Conservation (phyloP, 37 sponge, comb jelly and placozoan species). For the Haliclona indistincta region DNA sequence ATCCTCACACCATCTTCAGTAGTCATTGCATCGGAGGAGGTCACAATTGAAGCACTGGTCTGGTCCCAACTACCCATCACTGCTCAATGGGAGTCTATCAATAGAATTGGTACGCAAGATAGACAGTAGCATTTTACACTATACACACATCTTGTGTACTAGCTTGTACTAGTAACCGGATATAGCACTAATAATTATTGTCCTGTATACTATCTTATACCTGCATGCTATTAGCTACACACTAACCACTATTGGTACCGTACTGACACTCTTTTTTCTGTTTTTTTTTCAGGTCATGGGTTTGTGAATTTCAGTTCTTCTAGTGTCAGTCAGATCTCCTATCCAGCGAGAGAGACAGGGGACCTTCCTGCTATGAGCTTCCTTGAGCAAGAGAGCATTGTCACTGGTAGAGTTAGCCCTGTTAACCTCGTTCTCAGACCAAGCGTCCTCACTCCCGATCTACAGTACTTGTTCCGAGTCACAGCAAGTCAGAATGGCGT, state of each 20-base stretch:
- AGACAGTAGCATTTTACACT: too few relatives aligned
- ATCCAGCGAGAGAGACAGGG: background rate
- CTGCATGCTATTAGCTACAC: too few relatives aligned
- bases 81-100: slow-evolving; percentile 50
- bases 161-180: too few relatives aligned
- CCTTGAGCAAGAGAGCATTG: background rate
- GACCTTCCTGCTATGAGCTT: background rate
- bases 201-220: too few relatives aligned
- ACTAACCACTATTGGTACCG: too few relatives aligned
- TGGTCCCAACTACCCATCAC: slow-evolving; percentile 17
- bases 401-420: slow-evolving; percentile 3
- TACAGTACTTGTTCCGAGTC: slow-evolving; percentile 51
- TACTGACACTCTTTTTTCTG: background rate
- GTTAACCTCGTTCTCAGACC: slow-evolving; percentile 48
- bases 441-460: slow-evolving; percentile 13
- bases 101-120: too few relatives aligned
- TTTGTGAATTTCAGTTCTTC: slow-evolving; percentile 21
- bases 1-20: slow-evolving; percentile 9
- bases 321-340: slow-evolving; percentile 5
- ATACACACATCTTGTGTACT: too few relatives aligned
- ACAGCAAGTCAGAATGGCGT: slow-evolving; percentile 30
- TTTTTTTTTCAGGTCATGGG: slow-evolving; percentile 42
- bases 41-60: slow-evolving; percentile 45
- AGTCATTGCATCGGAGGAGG: slow-evolving; percentile 4
- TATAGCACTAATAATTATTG: too few relatives aligned